Base-by-base conservation (phyloP, 1,140 invertebrate species). In the Philotrypesis tridentata region DNA sequence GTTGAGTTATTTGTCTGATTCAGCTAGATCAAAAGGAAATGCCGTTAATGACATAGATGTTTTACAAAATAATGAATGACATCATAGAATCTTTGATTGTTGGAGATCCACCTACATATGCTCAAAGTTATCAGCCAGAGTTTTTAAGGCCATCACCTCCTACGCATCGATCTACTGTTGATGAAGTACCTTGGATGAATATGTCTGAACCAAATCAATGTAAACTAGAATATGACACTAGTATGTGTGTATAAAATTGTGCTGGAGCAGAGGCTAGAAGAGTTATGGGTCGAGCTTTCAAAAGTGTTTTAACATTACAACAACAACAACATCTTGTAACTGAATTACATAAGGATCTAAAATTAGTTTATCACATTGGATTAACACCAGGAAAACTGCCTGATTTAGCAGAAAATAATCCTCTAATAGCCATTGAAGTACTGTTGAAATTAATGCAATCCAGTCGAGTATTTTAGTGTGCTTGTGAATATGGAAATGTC, bases 401-500 rank as follows among this genome's bases (percentile, higher is more conserved):
- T 68, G 96, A 97, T 85, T 91, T 99, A 33, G 98, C 99, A 43
- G 98, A 99, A 92, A 98, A 98, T 91, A 99, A 99, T 93, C 98
- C 98, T 6, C 92, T 98, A 78, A 97, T 99, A 85, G 98, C 98
- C 0, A 98, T 99, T 86, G 98, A 99, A 88, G 96, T 98, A 65
- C 91, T 99, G 29, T 90, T 98, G 29, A 97, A 97, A 89, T 92
- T 99, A 68, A 99, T 99, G 95, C 95, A 97, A 88, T 97, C 97
- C 5, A 96, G 95, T 88, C 97, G 98, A 99, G 92, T 99, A 99
- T 92, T 98, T 99, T 88, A 97, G 96, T 86, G 97, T 98, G 21
- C 92, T 99, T 33, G 97, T 99, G 65, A 99, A 99, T 87, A 99
- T 99, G 98, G 98, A 99, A 90, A 98, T 99, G 96, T 99, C 97